Evolutionary conservation across 2,113 vertebrate species (phyloP).

Genomic region (Isichthys henryi): DNA sequence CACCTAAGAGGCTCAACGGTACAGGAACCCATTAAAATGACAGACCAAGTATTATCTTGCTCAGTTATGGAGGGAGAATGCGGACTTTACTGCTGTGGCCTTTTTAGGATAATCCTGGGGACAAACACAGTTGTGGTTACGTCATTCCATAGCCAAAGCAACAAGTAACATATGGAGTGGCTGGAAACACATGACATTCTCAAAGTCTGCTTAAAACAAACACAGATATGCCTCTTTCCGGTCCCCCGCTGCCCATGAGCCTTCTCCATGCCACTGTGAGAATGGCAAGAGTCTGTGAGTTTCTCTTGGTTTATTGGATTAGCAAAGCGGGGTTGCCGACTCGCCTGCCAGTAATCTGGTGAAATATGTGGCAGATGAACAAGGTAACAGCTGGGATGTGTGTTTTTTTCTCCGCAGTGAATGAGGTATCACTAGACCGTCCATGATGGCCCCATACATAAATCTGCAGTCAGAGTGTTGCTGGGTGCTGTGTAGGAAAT

Average conservation of each 20-base stretch:
- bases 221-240: not conserved
- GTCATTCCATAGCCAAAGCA: not conserved
- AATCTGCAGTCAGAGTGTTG: not conserved
- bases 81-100: not conserved
- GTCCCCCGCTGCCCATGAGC: not conserved
- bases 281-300: not conserved
- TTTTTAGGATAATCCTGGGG: not conserved
- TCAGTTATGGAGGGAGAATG: not conserved
- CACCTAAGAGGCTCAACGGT: not conserved
- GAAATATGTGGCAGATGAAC: not conserved
- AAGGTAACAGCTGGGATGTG: not conserved
- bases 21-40: not conserved
- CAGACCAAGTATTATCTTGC: not conserved
- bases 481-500: not conserved
- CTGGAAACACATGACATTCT: not conserved
- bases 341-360: not conserved
- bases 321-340: not conserved
- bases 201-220: not conserved
- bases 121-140: not conserved
- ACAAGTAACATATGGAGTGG: not conserved
- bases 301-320: conserved; percentile 18
- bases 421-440: not conserved
- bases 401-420: not conserved
- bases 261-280: not conserved
- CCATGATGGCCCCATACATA: not conserved